phyloP scores from a whole-genome alignment of 2,888 invertebrate species.

The Chrysodeixis includens region DNA sequence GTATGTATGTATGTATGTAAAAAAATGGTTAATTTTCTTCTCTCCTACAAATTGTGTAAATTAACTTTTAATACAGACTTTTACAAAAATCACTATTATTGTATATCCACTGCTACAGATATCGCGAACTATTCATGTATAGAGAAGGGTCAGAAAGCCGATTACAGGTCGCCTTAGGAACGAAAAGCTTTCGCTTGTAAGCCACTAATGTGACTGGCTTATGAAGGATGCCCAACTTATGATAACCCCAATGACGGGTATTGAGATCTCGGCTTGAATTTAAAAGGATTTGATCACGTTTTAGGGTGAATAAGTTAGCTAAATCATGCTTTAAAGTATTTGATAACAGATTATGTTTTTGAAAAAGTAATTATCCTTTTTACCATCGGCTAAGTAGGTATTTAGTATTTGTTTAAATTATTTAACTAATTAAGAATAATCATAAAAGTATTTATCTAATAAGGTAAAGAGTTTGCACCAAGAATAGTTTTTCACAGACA shows the following conservation, averaged over 20 bases:
- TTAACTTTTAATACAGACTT: background rate
- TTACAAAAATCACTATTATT: slow-evolving; percentile 15
- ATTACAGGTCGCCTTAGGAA: slow-evolving; percentile 81
- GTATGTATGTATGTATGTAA: no score
- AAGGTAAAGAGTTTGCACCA: no score
- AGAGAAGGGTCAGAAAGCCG: slow-evolving; percentile 82
- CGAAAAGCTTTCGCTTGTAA: slow-evolving; percentile 83
- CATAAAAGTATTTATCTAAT: no score
- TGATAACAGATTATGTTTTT: background rate
- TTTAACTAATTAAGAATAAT: no score
- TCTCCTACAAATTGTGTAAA: no score
- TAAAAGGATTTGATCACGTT: slow-evolving; percentile 9
- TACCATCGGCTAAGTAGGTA: no score
- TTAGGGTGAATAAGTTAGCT: slow-evolving; percentile 8
- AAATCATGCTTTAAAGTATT: slow-evolving; percentile 23
- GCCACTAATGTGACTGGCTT: slow-evolving; percentile 82
- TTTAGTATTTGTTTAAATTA: no score
- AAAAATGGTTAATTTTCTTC: no score
- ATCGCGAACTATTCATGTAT: slow-evolving; percentile 61
- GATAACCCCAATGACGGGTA: slow-evolving; percentile 63
- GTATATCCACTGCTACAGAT: slow-evolving; percentile 56
- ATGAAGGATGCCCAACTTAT: slow-evolving; percentile 71
- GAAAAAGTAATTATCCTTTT: no score
- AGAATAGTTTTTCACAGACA: no score
- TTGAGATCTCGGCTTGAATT: slow-evolving; percentile 22